These are phyloP conservation scores for Keiferia lycopersicella DNA, from an alignment of 2,888 invertebrate species.

Conservation along the genomic window DNA sequence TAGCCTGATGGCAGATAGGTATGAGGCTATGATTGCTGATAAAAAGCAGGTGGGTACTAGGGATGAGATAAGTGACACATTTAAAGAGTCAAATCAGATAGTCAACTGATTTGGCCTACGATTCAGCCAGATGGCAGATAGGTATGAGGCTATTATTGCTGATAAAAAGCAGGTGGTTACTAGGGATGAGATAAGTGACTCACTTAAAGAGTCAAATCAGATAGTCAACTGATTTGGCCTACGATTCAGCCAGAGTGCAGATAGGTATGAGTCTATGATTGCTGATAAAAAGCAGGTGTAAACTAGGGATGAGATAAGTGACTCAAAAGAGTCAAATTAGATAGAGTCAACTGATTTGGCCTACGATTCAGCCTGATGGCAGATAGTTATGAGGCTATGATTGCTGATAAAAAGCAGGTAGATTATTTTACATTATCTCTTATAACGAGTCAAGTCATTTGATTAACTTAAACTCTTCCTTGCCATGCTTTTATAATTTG, in stretches of 20 bases:
- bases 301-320: background rate
- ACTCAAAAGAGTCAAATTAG: too few relatives aligned
- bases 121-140: constrained; percentile 9
- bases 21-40: constrained; percentile 41
- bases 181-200: background rate
- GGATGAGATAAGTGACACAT: background rate
- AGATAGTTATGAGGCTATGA: background rate
- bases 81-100: background rate
- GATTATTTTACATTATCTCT: too few relatives aligned
- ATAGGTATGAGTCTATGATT: constrained; percentile 36
- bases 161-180: constrained; percentile 23
- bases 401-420: background rate
- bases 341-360: background rate
- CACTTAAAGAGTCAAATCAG: background rate
- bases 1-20: constrained; percentile 28
- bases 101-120: background rate
- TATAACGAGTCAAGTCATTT: too few relatives aligned
- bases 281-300: constrained; percentile 42
- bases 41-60: constrained; percentile 37
- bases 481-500: too few relatives aligned
- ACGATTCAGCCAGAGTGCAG: constrained; percentile 30
- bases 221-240: background rate
- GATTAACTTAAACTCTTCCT: too few relatives aligned
- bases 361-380: background rate
- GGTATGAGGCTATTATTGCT: constrained; percentile 14